A percentile compares a stretch with the other conserved stretches of the same genome.
phyloP scores from a whole-genome alignment of 37 sponge, comb jelly and placozoan species.

The Oscarella lobularis region DNA sequence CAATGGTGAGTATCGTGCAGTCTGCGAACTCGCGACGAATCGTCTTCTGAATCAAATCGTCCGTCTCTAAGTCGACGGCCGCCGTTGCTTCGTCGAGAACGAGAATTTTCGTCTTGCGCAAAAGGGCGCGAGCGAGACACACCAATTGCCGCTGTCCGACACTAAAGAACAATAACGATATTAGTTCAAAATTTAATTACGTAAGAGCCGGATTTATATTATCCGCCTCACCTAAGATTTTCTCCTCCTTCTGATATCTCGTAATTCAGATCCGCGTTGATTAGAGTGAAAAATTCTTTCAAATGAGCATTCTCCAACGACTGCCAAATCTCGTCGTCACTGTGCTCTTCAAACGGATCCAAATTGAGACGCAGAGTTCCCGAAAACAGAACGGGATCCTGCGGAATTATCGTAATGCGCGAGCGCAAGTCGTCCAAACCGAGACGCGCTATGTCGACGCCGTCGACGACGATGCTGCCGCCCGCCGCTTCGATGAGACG shows the following conservation, averaged over 20 bases:
- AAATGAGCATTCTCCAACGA: constrained; percentile 71
- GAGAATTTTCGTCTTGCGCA: constrained; percentile 86
- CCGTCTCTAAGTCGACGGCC: constrained; percentile 97
- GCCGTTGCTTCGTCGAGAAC: constrained; percentile 97
- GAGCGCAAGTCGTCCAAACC: constrained; percentile 85
- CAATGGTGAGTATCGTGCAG: constrained; percentile 92
- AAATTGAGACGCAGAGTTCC: constrained; percentile 79
- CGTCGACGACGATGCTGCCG: constrained; percentile 76
- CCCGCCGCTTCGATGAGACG: constrained; percentile 87
- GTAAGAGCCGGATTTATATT: too few relatives aligned
- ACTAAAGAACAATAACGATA: constrained; percentile 25
- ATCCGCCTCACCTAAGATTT: constrained; percentile 80
- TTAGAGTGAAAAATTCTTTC: constrained; percentile 30
- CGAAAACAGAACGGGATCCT: constrained; percentile 97
- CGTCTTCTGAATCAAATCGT: constrained; percentile 89
- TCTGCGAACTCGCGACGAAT: constrained; percentile 77
- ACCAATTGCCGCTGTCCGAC: constrained; percentile 97
- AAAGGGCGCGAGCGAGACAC: constrained; percentile 91
- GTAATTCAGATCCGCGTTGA: constrained; percentile 29
- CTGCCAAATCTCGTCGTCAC: constrained; percentile 78
- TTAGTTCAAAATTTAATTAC: too few relatives aligned
- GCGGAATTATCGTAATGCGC: constrained; percentile 92
- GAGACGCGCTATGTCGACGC: constrained; percentile 42
- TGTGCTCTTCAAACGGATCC: constrained; percentile 75
- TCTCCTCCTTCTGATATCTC: constrained; percentile 72